Base-by-base conservation (phyloP, 2,888 invertebrate species). In the Gortyna flavago region DNA sequence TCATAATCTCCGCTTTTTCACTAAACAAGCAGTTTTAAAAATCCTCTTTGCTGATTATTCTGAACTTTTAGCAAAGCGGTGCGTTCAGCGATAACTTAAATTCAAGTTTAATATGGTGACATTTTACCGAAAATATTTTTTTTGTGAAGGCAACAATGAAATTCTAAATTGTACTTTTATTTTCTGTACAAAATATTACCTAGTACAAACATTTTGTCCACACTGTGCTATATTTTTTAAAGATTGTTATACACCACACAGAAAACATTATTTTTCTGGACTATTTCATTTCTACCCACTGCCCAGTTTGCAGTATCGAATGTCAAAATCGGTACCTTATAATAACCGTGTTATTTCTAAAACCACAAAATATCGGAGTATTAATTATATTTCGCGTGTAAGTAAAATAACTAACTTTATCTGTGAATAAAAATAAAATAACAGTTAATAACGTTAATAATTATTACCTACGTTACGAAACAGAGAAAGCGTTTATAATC, bases 401-500 rank as follows among this genome's bases (percentile, higher is more conserved):
- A 35, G 32, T 51, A 65, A 81, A 74, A 51, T n/a, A 48, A 59
- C 57, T 65, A 25, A 61, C 38, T 59, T 25, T 70, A 66, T 62
- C 32, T 38, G 25, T 13, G 21, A 64, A 16, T 61, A 65, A 70
- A 75, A 59, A 61, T 25, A 77, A 82, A 74, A 48, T 64, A 76
- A 16, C 54, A 59, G 41, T 65, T 65, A 62, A 75, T 54, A 80
- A 66, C 72, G 41, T 65, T 65, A 62, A 75, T 54, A 80, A 66
- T 75, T 57, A 70, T 70, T 48, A 57, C 61, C 62, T 88, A 57
- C 61, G 65, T 88, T 84, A 79, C 66, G 77, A 72, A 80, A 80
- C 32, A 71, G 85, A 77, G 87, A 87, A 87, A 88, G 89, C 76
- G 89, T 81, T 59, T 62, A 48, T 72, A 87, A 88, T 87, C 80